Evolutionary conservation across 2,888 invertebrate species (phyloP).

Genomic region (Andrena marginata): DNA sequence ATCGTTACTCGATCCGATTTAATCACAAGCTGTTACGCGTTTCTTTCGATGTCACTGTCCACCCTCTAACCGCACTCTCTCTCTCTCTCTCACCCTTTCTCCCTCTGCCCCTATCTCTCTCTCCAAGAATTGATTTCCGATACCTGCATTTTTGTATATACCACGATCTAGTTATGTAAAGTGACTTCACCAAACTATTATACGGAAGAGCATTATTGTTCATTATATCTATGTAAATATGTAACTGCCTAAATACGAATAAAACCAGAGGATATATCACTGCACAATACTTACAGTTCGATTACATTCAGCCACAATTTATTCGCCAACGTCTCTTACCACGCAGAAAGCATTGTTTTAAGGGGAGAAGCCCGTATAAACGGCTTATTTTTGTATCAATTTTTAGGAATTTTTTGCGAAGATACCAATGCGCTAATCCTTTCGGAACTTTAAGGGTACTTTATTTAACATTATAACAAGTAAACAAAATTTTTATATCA

Average conservation of each 20-base stretch:
- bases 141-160: slow-evolving; percentile 78
- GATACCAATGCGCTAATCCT: too few species aligned
- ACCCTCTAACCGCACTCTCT: slow-evolving; percentile 25
- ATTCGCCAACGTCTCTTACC: not conserved
- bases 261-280: slow-evolving; percentile 77
- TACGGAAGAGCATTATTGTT: slow-evolving; percentile 77
- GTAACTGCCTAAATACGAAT: slow-evolving; percentile 83
- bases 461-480: too few species aligned
- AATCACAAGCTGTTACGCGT: slow-evolving; percentile 39
- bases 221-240: slow-evolving; percentile 84
- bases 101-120: too few species aligned
- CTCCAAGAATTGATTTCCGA: slow-evolving; percentile 56
- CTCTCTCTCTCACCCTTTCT: too few species aligned
- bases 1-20: slow-evolving; percentile 45
- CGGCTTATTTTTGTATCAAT: too few species aligned
- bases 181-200: slow-evolving; percentile 60
- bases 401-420: too few species aligned
- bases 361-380: too few species aligned
- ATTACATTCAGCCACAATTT: not conserved
- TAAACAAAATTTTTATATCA: too few species aligned
- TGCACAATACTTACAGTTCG: slow-evolving; percentile 60
- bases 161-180: slow-evolving; percentile 73
- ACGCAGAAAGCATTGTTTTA: too few species aligned
- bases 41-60: slow-evolving; percentile 48
- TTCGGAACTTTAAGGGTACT: too few species aligned